A percentile compares a stretch with the other conserved stretches of the same genome.
phyloP scores from a whole-genome alignment of 2,113 vertebrate genomes.

The Balaeniceps rex region DNA sequence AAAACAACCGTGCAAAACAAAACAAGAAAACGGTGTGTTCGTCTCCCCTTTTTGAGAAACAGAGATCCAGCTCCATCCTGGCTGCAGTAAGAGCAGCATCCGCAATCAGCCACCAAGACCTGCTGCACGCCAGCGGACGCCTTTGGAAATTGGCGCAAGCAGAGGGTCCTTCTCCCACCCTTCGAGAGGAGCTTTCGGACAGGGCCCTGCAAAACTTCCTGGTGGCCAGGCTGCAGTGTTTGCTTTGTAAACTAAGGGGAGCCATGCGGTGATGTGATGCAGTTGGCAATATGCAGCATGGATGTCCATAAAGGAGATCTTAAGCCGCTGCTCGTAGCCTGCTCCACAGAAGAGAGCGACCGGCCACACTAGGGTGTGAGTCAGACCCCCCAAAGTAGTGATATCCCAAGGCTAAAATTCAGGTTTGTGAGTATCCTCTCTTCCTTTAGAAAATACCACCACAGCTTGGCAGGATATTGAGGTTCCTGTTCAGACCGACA shows the following conservation, averaged over 20 bases:
- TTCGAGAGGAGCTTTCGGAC: not conserved
- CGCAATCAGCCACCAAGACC: not conserved
- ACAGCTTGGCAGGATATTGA: not conserved
- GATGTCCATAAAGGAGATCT: not conserved
- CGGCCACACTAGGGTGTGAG: not conserved
- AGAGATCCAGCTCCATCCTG: not conserved
- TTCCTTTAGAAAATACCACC: not conserved
- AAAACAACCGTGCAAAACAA: not conserved
- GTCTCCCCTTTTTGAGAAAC: not conserved
- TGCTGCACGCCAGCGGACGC: not conserved
- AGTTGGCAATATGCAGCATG: rapidly evolving
- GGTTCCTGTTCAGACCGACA: not conserved
- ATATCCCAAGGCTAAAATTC: not conserved
- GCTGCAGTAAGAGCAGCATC: not conserved
- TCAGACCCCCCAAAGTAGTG: not conserved
- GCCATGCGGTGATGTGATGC: not conserved
- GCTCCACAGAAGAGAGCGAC: not conserved
- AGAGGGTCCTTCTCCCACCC: not conserved
- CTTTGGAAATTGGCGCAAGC: not conserved
- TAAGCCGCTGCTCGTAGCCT: not conserved
- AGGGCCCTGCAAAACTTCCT: not conserved
- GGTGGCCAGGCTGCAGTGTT: not conserved
- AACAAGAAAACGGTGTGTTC: not conserved
- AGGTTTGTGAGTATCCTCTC: not conserved
- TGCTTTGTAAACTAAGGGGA: not conserved